A percentile compares a stretch with the other conserved stretches of the same genome.
phyloP scores from a whole-genome alignment of 2,113 vertebrate species.

The Prunella fulvescens region DNA sequence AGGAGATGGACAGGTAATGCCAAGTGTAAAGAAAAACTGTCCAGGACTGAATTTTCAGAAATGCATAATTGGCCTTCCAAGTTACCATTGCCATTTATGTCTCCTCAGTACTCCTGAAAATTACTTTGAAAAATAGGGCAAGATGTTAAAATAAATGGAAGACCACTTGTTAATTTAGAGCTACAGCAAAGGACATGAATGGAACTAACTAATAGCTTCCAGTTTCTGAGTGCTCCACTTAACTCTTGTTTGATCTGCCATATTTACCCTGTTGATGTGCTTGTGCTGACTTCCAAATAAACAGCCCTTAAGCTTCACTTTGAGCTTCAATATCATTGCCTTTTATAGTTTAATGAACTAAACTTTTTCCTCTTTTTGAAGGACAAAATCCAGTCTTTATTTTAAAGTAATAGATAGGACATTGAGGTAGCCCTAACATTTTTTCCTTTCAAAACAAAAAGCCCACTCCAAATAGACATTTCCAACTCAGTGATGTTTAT shows the following conservation, averaged over 20 bases:
- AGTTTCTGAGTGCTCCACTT: background rate
- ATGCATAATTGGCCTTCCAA: background rate
- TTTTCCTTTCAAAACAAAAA: background rate
- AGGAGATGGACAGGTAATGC: background rate
- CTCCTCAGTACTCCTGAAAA: background rate
- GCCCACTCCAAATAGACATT: background rate
- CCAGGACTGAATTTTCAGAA: background rate
- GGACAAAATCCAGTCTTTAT: background rate
- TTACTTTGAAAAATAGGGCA: background rate
- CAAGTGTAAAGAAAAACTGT: background rate
- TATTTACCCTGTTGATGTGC: background rate
- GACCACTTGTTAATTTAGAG: background rate
- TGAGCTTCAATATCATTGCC: background rate
- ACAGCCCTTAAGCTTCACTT: background rate
- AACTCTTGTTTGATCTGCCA: background rate
- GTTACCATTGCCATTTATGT: background rate
- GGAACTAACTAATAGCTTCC: background rate
- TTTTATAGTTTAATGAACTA: background rate
- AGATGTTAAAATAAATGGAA: background rate
- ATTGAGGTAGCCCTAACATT: background rate
- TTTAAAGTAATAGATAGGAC: background rate
- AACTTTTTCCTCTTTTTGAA: background rate
- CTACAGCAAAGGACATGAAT: background rate
- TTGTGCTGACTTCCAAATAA: background rate
- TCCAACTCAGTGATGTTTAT: background rate